These are phyloP conservation scores for Brienomyrus longianalis DNA, from an alignment of 2,113 vertebrate species.

Conservation along the genomic window DNA sequence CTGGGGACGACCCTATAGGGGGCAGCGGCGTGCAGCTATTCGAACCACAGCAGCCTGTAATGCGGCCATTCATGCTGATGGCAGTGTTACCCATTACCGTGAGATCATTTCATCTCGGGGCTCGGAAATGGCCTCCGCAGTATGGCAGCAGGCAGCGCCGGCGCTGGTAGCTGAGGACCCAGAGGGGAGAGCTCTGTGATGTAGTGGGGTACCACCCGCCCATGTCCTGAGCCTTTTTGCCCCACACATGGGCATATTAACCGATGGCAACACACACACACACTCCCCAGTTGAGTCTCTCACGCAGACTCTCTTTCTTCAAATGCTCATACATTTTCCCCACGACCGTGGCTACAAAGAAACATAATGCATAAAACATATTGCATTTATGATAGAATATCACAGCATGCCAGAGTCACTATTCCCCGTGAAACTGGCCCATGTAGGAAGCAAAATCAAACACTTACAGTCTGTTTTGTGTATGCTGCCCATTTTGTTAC, in stretches of 20 bases:
- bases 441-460: background rate
- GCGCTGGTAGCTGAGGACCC: background rate
- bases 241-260: background rate
- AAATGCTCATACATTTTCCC: background rate
- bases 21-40: background rate
- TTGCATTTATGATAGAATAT: background rate
- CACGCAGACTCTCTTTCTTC: background rate
- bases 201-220: background rate
- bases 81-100: background rate
- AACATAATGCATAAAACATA: background rate
- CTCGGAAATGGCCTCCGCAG: background rate
- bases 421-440: background rate
- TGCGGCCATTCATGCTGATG: background rate
- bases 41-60: background rate
- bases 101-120: background rate
- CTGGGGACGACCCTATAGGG: background rate
- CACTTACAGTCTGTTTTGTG: background rate
- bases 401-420: background rate
- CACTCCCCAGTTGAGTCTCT: background rate
- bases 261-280: background rate
- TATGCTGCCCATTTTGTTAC: background rate
- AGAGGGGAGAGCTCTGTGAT: background rate
- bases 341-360: background rate
- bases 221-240: background rate
- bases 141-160: background rate